Conservation (phyloP, 2,113 vertebrate genomes). For the Cyprinus carpio region DNA sequence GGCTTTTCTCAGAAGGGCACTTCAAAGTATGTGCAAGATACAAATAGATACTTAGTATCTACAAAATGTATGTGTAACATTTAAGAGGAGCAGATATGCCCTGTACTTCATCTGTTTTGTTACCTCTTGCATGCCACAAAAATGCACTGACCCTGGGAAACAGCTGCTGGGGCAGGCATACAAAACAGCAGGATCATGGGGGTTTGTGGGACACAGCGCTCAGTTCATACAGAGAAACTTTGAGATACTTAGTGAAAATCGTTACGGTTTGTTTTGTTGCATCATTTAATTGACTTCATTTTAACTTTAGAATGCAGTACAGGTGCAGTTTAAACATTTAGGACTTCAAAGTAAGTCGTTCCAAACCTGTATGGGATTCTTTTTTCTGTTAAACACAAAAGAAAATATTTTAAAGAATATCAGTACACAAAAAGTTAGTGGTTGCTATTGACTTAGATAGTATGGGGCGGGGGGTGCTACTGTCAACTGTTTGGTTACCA, state of each 20-base stretch:
- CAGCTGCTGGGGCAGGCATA: constrained; percentile 18
- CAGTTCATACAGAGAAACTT: neutral
- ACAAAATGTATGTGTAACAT: neutral
- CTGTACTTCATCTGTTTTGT: neutral
- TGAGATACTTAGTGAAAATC: neutral
- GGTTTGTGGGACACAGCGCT: neutral
- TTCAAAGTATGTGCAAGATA: neutral
- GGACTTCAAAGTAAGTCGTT: no score
- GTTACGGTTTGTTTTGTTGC: neutral
- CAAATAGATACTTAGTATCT: neutral
- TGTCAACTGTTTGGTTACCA: no score
- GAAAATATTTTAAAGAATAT: no score
- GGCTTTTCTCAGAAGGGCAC: neutral
- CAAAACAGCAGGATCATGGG: constrained; percentile 21
- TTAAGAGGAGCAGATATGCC: neutral
- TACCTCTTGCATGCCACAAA: constrained; percentile 7
- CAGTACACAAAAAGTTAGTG: no score
- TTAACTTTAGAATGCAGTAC: neutral
- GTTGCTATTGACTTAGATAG: no score
- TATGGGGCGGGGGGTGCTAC: no score
- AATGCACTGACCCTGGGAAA: constrained; percentile 26
- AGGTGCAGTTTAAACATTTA: neutral
- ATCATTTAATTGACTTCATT: neutral
- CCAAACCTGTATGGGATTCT: no score
- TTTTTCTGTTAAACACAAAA: no score